These are phyloP conservation scores for Rissa tridactyla DNA, from an alignment of 2,113 vertebrate genomes.

Conservation along the genomic window DNA sequence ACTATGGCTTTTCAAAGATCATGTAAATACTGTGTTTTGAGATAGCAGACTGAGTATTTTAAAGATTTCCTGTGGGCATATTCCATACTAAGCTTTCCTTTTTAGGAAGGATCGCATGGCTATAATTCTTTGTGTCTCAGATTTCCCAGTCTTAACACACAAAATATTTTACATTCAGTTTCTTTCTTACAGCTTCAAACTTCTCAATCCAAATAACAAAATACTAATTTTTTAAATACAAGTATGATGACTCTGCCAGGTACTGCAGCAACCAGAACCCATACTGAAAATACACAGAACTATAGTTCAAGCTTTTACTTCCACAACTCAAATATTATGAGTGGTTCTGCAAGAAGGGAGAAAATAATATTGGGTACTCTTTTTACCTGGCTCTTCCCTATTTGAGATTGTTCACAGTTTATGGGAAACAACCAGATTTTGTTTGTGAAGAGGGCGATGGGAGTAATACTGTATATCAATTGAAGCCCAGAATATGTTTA, in stretches of 20 bases:
- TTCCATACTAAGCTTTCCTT: constrained; percentile 20
- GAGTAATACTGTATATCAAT: not conserved
- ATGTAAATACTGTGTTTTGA: not conserved
- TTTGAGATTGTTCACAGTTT: not conserved
- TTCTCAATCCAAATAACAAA: not conserved
- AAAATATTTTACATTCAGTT: not conserved
- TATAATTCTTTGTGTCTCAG: constrained; percentile 9
- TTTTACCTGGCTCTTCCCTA: not conserved
- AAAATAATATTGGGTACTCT: not conserved
- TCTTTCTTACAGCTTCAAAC: not conserved
- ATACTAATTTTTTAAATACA: not conserved
- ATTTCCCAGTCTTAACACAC: not conserved
- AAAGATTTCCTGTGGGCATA: constrained; percentile 3
- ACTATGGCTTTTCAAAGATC: constrained; percentile 15
- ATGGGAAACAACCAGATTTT: not conserved
- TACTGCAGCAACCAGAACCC: not conserved
- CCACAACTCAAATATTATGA: not conserved
- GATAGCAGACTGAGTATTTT: constrained; percentile 31
- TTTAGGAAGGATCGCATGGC: not conserved
- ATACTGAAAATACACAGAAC: not conserved
- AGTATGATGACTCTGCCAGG: not conserved
- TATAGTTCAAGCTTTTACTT: not conserved
- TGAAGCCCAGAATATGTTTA: not conserved
- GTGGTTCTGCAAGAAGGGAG: not conserved
- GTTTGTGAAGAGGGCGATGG: not conserved